phyloP scores from a whole-genome alignment of 2,113 vertebrate species.

The Donacobius atricapilla region DNA sequence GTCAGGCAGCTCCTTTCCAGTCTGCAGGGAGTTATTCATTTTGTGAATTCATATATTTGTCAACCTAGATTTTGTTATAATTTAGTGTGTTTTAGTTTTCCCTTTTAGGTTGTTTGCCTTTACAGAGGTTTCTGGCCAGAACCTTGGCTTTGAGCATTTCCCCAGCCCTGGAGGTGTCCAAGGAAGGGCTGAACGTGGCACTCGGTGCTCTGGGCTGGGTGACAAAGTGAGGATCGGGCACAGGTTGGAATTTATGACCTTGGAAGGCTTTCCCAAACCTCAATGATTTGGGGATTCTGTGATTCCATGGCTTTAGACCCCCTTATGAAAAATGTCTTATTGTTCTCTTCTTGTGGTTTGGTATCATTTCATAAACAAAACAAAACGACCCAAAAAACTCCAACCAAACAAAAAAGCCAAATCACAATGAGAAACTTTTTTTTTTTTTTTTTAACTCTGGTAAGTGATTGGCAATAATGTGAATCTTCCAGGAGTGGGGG shows the following conservation, averaged over 20 bases:
- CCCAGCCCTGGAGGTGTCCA: background rate
- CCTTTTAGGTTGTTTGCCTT: background rate
- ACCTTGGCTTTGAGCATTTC: background rate
- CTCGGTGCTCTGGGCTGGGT: background rate
- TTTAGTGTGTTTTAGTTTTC: background rate
- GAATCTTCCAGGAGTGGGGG: background rate
- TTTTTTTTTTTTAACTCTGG: background rate
- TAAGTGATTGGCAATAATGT: accelerated
- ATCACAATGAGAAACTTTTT: background rate
- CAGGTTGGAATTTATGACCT: background rate
- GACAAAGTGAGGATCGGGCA: background rate
- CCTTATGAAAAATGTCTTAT: background rate
- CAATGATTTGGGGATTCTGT: background rate
- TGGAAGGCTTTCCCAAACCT: background rate
- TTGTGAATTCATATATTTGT: background rate
- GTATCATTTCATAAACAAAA: background rate
- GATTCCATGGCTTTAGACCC: background rate
- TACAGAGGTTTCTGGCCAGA: background rate
- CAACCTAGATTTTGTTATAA: background rate
- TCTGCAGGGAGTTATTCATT: background rate
- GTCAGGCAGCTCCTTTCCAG: background rate
- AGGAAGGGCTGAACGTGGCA: background rate
- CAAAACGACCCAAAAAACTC: background rate
- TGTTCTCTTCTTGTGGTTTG: background rate
- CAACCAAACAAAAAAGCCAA: background rate